Conservation (phyloP, 2,888 invertebrate genomes). For the Latrodectus elegans region DNA sequence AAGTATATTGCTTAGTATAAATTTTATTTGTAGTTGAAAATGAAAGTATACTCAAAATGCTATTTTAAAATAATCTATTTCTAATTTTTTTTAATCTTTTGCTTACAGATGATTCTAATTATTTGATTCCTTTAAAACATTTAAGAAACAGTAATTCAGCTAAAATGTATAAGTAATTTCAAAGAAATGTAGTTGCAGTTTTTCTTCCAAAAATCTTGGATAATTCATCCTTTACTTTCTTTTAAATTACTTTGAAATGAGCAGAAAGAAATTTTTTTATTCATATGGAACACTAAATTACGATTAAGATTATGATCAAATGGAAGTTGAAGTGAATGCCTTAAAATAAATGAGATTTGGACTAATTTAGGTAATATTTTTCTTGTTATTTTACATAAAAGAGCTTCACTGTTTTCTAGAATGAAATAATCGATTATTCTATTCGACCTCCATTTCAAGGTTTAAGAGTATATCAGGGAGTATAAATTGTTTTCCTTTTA, state of each 20-base stretch:
- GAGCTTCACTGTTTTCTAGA: background rate
- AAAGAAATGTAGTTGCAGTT: background rate
- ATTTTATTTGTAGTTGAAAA: too few species aligned
- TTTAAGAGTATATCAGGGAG: background rate
- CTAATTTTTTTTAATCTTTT: too few species aligned
- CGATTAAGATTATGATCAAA: slow-evolving; percentile 51
- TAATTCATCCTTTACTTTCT: slow-evolving; percentile 26
- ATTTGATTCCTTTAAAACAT: background rate
- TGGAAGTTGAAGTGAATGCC: slow-evolving; percentile 29
- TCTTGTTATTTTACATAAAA: background rate
- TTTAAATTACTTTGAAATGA: slow-evolving; percentile 26
- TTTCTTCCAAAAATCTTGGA: background rate
- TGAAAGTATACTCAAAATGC: too few species aligned
- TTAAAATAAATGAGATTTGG: slow-evolving; percentile 46
- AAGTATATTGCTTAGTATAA: too few species aligned
- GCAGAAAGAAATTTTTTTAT: slow-evolving; percentile 5
- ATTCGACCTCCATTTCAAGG: slow-evolving; percentile 1
- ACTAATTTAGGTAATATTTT: background rate
- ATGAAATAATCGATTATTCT: slow-evolving; percentile 18
- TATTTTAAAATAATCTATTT: too few species aligned
- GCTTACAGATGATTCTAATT: background rate
- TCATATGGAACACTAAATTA: slow-evolving; percentile 23
- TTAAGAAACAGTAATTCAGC: background rate
- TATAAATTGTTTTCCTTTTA: too few species aligned
- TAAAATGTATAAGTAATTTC: too few species aligned